Percentiles rank a stretch among this genome's conserved stretches.
Evolutionary conservation across 2,113 vertebrate genomes (phyloP).

Genomic region (Larimichthys polyactis): DNA sequence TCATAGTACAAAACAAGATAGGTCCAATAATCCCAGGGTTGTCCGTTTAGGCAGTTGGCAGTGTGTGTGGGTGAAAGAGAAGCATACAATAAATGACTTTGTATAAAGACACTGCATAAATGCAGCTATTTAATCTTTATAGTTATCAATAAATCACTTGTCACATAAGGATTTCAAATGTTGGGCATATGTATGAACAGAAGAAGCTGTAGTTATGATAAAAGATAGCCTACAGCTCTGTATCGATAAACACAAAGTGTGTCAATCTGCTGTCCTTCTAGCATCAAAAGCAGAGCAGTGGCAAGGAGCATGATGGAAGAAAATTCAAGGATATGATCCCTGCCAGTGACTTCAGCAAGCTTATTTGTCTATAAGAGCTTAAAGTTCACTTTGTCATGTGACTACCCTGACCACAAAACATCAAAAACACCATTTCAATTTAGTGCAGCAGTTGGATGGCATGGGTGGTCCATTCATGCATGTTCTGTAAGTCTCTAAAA

Average conservation of each 20-base stretch:
- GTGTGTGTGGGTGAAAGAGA: not conserved
- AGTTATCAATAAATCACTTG: slow-evolving; percentile 1
- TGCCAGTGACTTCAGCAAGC: not conserved
- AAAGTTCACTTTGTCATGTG: not conserved
- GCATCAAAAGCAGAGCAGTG: not conserved
- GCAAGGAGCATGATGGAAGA: not conserved
- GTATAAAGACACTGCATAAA: not conserved
- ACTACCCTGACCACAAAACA: not conserved
- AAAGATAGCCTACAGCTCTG: not conserved
- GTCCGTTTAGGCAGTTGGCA: not conserved
- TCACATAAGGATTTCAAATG: slow-evolving; percentile 6
- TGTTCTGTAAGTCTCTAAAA: not conserved
- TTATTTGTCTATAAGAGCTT: not conserved
- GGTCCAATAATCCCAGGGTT: not conserved
- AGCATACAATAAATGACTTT: not conserved
- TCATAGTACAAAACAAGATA: no score
- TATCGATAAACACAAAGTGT: slow-evolving; percentile 35
- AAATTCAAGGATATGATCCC: not conserved
- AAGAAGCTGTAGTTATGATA: slow-evolving; percentile 13
- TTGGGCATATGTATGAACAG: slow-evolving; percentile 25
- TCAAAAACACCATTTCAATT: not conserved
- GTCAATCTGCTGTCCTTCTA: slow-evolving; percentile 39
- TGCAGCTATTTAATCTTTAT: not conserved
- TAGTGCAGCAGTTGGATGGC: not conserved
- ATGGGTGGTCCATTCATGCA: no score